Base-by-base conservation (phyloP, 2,888 invertebrate species). In the Coremacera marginata region DNA sequence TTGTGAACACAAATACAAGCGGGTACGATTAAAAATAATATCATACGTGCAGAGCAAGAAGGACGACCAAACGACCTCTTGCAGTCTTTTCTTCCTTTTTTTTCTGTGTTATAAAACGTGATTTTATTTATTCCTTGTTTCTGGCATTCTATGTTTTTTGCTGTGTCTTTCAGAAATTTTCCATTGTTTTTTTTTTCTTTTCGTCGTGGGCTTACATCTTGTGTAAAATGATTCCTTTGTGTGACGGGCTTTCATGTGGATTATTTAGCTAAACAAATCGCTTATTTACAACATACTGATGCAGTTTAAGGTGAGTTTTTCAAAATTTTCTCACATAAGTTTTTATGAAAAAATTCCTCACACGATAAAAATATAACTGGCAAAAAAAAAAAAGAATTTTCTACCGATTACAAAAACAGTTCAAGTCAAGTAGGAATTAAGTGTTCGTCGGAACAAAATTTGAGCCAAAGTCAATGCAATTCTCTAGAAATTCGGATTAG, bases 11-110 rank as follows among this genome's bases (percentile, higher is more conserved):
- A 49, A 11, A 8, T 37, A 67, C 31, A 37, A 37, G 57, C 71
- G 60, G 22, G 34, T 22, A 34, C 37, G 57, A 37, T 71, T 71
- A 71, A 71, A 71, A 71, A 71, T 60, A 71, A 71, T 71, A 7
- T 25, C 68, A 44, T 16, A n/a, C 51, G 27, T 51, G 27, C 34
- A 22, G 11, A 37, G 25, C 68, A 51, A 27, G 27, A 16, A 68
- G 49, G 63, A 63, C 27, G 11, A 63, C 51, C 14, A n/a, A 68
- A 27, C 27, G 49, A 25, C 51, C 27, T 68, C 27, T 51, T 51
- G 63, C 34, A 34, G 63, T n/a, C 11, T 63, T 31, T 16, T 60
- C 8, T 8, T 27, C 5, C 51, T 68, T 7, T 51, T 68, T 68
- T 51, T 25, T 68, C 57, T 60, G 57, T 57, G 16, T 71, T 9